phyloP scores from a whole-genome alignment of 2,113 vertebrate genomes.

The Equus przewalskii region DNA sequence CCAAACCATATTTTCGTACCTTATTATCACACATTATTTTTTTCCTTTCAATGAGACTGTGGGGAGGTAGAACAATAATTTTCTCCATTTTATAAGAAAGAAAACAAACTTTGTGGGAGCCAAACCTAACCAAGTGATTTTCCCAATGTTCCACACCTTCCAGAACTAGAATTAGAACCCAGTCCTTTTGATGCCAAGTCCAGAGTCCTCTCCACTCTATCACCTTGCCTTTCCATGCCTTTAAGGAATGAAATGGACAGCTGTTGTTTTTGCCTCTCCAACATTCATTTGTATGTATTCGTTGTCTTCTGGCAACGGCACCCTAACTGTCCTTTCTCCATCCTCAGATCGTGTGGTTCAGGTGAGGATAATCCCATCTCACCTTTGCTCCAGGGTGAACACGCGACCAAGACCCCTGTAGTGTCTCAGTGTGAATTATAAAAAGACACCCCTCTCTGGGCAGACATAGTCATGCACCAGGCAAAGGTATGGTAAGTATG shows the following conservation, averaged over 20 bases:
- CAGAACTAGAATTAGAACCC: background rate
- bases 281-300: background rate
- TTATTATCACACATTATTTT: background rate
- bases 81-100: conserved; percentile 13
- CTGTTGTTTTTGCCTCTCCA: background rate
- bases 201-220: background rate
- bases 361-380: background rate
- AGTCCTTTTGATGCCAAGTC: background rate
- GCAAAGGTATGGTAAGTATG: background rate
- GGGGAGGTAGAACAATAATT: background rate
- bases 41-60: background rate
- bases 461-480: background rate
- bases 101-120: background rate
- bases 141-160: background rate
- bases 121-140: background rate
- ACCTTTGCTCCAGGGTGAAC: background rate
- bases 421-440: background rate
- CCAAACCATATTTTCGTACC: background rate
- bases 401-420: background rate
- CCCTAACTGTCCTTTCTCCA: background rate
- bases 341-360: background rate
- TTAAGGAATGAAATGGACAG: background rate
- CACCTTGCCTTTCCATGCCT: background rate
- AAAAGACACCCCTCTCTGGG: background rate
- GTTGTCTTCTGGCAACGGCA: background rate